A percentile compares a stretch with the other conserved stretches of the same genome.
Conservation (phyloP, 2,797 vertebrate genomes). For the Parambassis ranga region DNA sequence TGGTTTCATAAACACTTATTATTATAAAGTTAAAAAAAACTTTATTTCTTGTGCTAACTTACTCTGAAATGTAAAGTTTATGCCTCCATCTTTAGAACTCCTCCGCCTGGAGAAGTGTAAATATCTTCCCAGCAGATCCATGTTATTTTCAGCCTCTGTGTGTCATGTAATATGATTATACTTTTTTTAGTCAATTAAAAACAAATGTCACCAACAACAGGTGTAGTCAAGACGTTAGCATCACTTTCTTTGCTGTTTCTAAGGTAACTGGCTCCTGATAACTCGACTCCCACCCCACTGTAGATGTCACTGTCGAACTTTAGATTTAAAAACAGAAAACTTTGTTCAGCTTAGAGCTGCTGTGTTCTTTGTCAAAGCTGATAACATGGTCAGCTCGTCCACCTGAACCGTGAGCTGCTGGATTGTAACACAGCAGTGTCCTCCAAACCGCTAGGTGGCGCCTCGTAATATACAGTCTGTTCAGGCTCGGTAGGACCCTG, state of each 20-base stretch:
- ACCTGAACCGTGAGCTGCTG: too few relatives aligned
- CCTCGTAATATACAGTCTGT: too few relatives aligned
- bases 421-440: too few relatives aligned
- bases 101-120: too few relatives aligned
- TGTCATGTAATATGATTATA: not conserved
- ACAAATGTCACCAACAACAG: slow-evolving; percentile 35
- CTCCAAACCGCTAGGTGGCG: too few relatives aligned
- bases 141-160: slow-evolving; percentile 27
- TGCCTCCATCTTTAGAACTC: too few relatives aligned
- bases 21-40: too few relatives aligned
- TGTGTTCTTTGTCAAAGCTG: not conserved
- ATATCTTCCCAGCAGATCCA: not conserved
- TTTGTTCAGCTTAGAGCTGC: not conserved
- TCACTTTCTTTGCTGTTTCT: slow-evolving; percentile 48
- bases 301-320: not conserved
- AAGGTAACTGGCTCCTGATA: slow-evolving; percentile 44
- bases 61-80: too few relatives aligned
- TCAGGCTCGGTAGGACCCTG: too few relatives aligned
- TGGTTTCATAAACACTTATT: too few relatives aligned
- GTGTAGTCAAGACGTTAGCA: slow-evolving; percentile 11
- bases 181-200: slow-evolving; percentile 6
- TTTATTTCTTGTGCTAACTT: too few relatives aligned
- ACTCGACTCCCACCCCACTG: slow-evolving; percentile 49
- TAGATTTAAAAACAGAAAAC: not conserved
- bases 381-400: too few relatives aligned